These are phyloP conservation scores for Apis florea DNA, from an alignment of 1,140 invertebrate genomes.

Conservation along the genomic window DNA sequence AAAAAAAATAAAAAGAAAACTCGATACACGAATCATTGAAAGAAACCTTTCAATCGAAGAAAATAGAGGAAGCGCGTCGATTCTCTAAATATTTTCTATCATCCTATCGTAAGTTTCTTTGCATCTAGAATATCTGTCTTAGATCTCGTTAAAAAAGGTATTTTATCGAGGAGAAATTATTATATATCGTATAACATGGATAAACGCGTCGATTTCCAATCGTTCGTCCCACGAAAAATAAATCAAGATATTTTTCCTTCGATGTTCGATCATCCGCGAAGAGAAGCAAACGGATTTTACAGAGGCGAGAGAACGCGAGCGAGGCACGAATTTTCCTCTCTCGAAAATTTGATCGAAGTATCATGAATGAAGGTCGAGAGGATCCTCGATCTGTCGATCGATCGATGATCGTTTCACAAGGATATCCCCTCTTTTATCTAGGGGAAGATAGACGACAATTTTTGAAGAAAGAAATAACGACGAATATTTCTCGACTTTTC, in stretches of 20 bases:
- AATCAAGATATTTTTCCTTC: not conserved
- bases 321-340: not conserved
- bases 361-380: not conserved
- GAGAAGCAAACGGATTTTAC: not conserved
- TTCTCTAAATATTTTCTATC: not conserved
- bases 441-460: not conserved
- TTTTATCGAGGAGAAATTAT: not conserved
- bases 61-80: not conserved
- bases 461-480: not conserved
- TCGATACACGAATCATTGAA: not conserved
- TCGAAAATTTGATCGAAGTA: not conserved
- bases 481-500: not conserved
- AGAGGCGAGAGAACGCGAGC: not conserved
- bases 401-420: conserved; percentile 1
- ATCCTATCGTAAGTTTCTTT: no score
- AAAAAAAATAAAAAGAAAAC: not conserved
- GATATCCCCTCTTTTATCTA: not conserved
- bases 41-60: not conserved
- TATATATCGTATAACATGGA: not conserved
- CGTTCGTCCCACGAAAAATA: conserved; percentile 6
- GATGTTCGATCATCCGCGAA: not conserved
- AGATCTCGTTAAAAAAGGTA: no score
- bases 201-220: conserved; percentile 8
- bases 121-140: no score
- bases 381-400: conserved; percentile 1